phyloP scores from a whole-genome alignment of 1,140 invertebrate genomes.

The Tetramorium simillimum region DNA sequence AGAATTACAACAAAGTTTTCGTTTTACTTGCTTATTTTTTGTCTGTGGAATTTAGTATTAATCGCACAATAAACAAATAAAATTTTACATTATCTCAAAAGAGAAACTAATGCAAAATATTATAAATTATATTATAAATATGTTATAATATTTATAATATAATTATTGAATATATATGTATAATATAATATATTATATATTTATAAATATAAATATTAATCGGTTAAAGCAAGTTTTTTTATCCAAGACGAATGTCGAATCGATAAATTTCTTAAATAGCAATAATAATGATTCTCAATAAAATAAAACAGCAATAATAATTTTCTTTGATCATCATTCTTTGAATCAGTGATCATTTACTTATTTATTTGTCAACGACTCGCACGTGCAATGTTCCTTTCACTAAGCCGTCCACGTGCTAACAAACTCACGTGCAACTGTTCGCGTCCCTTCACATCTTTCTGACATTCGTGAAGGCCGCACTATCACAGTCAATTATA shows the following conservation, averaged over 20 bases:
- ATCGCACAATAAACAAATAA: not conserved
- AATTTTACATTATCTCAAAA: not conserved
- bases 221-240: not conserved
- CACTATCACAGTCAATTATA: not conserved
- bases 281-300: not conserved
- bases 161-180: no score
- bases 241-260: not conserved
- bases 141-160: no score
- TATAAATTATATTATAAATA: no score
- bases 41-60: not conserved
- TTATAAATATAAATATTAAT: not conserved
- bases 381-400: slow-evolving; percentile 5
- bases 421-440: not conserved
- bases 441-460: slow-evolving; percentile 1
- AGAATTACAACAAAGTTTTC: not conserved
- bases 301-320: not conserved
- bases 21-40: not conserved
- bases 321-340: not conserved
- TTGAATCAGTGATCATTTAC: not conserved
- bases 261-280: not conserved
- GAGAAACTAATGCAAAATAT: no score
- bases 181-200: no score
- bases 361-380: not conserved
- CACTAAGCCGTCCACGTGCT: slow-evolving; percentile 8
- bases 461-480: not conserved